phyloP scores from a whole-genome alignment of 2,113 vertebrate genomes.

The Paedocypris sp. region DNA sequence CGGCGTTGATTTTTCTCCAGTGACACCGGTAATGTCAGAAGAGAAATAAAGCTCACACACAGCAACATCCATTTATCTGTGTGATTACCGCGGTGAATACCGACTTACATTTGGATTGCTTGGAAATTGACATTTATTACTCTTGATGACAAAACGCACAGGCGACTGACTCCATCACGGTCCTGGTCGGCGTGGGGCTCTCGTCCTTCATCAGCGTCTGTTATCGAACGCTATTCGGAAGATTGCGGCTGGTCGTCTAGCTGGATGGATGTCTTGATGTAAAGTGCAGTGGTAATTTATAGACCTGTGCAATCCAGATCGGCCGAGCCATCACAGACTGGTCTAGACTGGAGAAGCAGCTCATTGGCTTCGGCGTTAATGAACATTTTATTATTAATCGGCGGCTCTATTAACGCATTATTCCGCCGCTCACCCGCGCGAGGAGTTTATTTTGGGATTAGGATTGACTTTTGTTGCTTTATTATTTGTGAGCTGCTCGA shows the following conservation, averaged over 20 bases:
- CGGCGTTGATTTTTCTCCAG: neutral
- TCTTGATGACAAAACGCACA: constrained; percentile 14
- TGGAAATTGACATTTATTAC: constrained; percentile 20
- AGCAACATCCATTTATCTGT: neutral
- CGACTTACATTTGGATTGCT: neutral
- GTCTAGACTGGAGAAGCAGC: neutral
- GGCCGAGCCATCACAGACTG: neutral
- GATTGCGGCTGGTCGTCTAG: neutral
- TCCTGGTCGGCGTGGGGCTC: too few relatives aligned
- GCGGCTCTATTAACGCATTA: too few relatives aligned
- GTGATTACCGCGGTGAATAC: neutral
- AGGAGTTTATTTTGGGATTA: too few relatives aligned
- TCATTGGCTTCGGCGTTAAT: too few relatives aligned
- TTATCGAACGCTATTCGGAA: neutral
- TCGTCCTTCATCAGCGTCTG: neutral
- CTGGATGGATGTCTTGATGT: neutral
- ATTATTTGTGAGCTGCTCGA: too few relatives aligned
- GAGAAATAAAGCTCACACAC: neutral
- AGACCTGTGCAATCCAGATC: neutral
- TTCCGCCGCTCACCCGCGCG: too few relatives aligned
- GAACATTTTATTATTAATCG: too few relatives aligned
- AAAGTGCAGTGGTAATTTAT: neutral
- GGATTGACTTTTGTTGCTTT: too few relatives aligned
- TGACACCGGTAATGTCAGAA: neutral
- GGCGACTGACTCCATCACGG: neutral